phyloP scores from a whole-genome alignment of 1,140 invertebrate species.

The Diuraphis noxia region DNA sequence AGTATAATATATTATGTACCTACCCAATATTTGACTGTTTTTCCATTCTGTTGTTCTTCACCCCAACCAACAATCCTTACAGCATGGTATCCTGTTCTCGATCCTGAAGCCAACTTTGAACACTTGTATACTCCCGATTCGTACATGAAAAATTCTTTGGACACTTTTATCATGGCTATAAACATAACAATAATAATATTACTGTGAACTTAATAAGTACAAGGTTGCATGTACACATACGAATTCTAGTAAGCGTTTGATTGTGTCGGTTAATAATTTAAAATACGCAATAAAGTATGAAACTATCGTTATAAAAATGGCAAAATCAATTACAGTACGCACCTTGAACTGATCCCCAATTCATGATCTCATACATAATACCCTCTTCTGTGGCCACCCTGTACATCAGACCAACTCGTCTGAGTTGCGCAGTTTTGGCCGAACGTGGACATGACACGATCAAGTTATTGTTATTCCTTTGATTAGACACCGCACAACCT shows the following conservation, averaged over 20 bases:
- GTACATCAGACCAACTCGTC: constrained; percentile 83
- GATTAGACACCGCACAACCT: constrained; percentile 65
- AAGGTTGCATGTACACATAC: not conserved
- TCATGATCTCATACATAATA: constrained; percentile 89
- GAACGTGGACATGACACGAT: constrained; percentile 63
- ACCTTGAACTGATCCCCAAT: constrained; percentile 94
- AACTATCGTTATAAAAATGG: not conserved
- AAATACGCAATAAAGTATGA: not conserved
- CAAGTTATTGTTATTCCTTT: constrained; percentile 55
- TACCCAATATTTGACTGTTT: constrained; percentile 84
- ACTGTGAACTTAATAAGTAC: not conserved
- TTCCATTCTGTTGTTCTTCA: constrained; percentile 66
- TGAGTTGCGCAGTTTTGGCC: constrained; percentile 65
- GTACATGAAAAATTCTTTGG: constrained; percentile 90
- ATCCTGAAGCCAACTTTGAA: constrained; percentile 62
- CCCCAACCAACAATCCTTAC: constrained; percentile 91
- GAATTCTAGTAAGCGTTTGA: not conserved
- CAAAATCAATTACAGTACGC: constrained; percentile 54
- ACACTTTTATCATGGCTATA: constrained; percentile 83
- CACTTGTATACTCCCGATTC: constrained; percentile 79
- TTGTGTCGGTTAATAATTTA: not conserved
- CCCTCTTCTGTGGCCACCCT: constrained; percentile 75
- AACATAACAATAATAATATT: constrained; percentile 23
- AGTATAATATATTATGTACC: not conserved
- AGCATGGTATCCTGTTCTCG: constrained; percentile 77